These are phyloP conservation scores for Meloe dianella DNA, from an alignment of 2,888 invertebrate species.

Conservation along the genomic window DNA sequence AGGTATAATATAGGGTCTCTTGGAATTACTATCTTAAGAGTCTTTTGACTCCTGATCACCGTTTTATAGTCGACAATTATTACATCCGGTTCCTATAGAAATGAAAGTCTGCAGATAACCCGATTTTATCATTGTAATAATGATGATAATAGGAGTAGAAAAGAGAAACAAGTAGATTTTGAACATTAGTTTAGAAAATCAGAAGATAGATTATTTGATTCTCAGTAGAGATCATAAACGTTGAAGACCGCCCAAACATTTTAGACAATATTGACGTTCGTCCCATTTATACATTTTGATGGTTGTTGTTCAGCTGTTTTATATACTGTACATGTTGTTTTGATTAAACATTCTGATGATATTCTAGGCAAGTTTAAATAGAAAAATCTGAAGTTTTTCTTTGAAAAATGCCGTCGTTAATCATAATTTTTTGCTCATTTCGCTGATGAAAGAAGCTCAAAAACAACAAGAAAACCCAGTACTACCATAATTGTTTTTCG, in stretches of 20 bases:
- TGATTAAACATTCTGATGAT: constrained; percentile 2
- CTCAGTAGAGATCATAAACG: background rate
- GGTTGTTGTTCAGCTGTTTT: background rate
- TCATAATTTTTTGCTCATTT: constrained; percentile 12
- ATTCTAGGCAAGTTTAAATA: background rate
- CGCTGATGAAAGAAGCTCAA: background rate
- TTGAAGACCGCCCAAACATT: background rate
- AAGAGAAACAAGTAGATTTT: too few species aligned
- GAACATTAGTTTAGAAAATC: too few species aligned
- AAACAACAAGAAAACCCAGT: background rate
- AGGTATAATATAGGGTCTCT: background rate
- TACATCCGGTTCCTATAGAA: background rate
- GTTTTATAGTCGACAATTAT: constrained; percentile 6
- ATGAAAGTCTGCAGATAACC: background rate
- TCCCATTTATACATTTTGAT: background rate
- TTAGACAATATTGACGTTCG: background rate
- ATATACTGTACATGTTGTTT: background rate
- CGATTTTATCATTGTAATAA: background rate
- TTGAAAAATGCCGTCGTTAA: background rate
- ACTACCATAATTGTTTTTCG: background rate
- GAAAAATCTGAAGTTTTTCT: background rate
- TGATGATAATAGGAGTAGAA: too few species aligned
- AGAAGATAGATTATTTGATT: background rate
- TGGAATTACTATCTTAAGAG: background rate
- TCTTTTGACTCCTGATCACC: background rate